Conservation (phyloP, 2,888 invertebrate species). For the Sussaba pulchella region DNA sequence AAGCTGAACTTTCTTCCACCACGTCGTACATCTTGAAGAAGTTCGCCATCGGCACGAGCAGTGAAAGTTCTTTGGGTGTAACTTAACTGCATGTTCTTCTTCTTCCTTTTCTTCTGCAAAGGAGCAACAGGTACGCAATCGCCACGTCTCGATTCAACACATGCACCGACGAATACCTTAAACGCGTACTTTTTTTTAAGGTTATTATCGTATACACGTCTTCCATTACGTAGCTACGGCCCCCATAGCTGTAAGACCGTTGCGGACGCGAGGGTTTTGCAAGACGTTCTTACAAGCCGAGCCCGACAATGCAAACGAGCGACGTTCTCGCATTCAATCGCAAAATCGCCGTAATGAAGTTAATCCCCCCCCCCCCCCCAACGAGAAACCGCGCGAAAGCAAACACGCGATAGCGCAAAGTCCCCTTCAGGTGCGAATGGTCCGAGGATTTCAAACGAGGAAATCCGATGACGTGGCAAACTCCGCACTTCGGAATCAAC, state of each 20-base stretch:
- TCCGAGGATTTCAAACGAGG: constrained; percentile 34
- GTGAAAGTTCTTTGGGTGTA: constrained; percentile 28
- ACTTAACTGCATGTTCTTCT: constrained; percentile 34
- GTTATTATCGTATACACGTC: constrained; percentile 24
- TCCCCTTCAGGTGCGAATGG: constrained; percentile 5
- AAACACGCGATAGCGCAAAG: constrained; percentile 1
- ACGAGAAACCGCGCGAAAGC: constrained; percentile 25
- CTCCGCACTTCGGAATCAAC: constrained; percentile 55
- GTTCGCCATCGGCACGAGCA: constrained; percentile 7
- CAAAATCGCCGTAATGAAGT: constrained; percentile 66
- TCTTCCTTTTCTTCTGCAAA: constrained; percentile 25
- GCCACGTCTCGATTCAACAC: constrained; percentile 3
- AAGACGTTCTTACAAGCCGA: too few relatives aligned
- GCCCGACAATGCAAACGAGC: constrained; percentile 56
- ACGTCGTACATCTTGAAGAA: neutral
- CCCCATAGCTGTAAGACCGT: constrained; percentile 11
- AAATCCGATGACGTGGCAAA: constrained; percentile 59
- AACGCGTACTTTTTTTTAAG: neutral
- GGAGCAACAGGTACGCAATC: constrained; percentile 54
- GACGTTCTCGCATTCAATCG: constrained; percentile 41
- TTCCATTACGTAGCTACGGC: constrained; percentile 28
- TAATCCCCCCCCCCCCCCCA: constrained; percentile 61
- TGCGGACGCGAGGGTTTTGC: too few relatives aligned
- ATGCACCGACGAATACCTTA: constrained; percentile 11
- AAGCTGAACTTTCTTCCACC: constrained; percentile 17